Evolutionary conservation across 2,888 invertebrate species (phyloP).

Genomic region (Scelioninae gen. 1): DNA sequence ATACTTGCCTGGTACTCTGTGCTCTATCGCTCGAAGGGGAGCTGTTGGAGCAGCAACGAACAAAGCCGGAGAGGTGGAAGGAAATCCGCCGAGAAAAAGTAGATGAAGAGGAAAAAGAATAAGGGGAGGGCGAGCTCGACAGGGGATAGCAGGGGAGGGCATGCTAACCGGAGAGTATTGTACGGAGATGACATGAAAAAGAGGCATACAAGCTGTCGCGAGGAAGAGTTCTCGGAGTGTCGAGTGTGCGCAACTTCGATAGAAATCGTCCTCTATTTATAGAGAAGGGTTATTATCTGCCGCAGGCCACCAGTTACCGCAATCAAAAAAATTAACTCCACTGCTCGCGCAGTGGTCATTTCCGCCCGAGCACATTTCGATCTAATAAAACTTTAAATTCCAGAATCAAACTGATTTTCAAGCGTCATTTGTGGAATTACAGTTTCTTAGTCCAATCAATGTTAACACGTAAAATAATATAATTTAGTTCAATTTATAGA

Average conservation of each 20-base stretch:
- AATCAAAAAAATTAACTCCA: conserved; percentile 25
- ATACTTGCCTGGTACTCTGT: conserved; percentile 42
- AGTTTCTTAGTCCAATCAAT: too few species aligned
- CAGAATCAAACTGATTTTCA: too few species aligned
- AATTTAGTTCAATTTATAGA: too few species aligned
- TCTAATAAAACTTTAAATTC: conserved; percentile 5
- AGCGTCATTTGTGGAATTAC: too few species aligned
- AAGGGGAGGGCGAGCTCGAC: conserved; percentile 17
- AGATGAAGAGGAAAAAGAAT: conserved; percentile 41
- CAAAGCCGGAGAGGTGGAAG: conserved; percentile 37
- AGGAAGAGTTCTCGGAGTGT: conserved; percentile 35
- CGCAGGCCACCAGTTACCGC: too few species aligned
- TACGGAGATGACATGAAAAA: conserved; percentile 29
- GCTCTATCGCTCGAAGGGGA: conserved; percentile 45
- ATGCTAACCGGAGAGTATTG: conserved; percentile 36
- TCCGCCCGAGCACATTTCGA: conserved; percentile 8
- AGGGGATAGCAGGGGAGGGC: conserved; percentile 6
- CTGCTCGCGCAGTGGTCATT: neutral
- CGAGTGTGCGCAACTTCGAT: too few species aligned
- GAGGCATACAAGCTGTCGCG: conserved; percentile 23
- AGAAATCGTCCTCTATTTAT: too few species aligned
- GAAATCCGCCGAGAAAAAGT: conserved; percentile 34
- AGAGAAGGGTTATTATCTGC: too few species aligned
- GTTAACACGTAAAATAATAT: too few species aligned
- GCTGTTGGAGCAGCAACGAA: conserved; percentile 36